phyloP scores from a whole-genome alignment of 2,113 vertebrate genomes.

The Thryonomys swinderianus region DNA sequence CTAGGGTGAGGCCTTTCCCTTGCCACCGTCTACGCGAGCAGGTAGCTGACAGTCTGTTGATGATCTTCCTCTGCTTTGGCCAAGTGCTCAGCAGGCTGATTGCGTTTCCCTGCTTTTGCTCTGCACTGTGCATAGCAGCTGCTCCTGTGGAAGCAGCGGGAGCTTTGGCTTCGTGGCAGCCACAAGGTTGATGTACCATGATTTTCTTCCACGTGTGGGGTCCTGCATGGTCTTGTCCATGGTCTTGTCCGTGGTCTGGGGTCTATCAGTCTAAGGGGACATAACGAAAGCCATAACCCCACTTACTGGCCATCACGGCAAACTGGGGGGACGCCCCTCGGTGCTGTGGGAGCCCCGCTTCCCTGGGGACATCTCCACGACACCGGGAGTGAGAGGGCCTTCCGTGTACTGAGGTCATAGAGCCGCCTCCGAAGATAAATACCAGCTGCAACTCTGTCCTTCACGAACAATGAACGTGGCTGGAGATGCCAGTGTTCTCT shows the following conservation, averaged over 20 bases:
- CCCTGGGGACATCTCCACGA: background rate
- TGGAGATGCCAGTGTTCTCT: background rate
- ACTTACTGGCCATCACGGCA: no score
- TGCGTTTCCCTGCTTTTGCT: constrained; percentile 2
- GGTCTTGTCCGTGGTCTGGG: background rate
- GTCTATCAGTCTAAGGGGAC: background rate
- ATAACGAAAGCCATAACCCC: background rate
- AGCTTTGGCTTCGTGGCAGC: background rate
- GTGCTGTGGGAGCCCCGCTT: background rate
- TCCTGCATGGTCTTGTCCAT: background rate
- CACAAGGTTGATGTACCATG: background rate
- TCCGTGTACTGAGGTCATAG: background rate
- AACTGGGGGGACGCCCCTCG: background rate
- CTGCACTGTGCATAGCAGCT: background rate
- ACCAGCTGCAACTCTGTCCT: background rate
- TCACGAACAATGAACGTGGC: constrained; percentile 10
- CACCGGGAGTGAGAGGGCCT: background rate
- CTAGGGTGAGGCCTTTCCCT: background rate
- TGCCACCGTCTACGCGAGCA: background rate
- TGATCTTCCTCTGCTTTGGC: constrained; percentile 8
- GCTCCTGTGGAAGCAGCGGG: background rate
- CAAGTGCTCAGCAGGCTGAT: constrained; percentile 32
- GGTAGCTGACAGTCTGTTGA: background rate
- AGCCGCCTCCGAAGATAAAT: background rate
- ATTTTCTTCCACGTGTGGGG: background rate